These are phyloP conservation scores for Nycticryphes semicollaris DNA, from an alignment of 2,113 vertebrate species.

Conservation along the genomic window DNA sequence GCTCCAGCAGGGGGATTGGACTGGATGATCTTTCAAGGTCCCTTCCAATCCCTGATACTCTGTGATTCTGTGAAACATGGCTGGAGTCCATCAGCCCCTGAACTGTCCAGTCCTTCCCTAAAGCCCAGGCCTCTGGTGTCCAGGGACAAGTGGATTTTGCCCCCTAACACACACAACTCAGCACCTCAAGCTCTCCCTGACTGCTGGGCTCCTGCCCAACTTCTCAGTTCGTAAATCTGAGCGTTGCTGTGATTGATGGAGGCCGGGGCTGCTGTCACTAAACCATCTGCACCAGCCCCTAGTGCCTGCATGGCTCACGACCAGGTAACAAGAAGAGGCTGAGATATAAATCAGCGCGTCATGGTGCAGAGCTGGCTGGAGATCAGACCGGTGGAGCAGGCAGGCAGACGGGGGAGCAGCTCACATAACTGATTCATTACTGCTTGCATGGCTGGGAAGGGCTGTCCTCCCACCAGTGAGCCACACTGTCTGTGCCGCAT, in stretches of 20 bases:
- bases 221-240: neutral
- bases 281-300: neutral
- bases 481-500: accelerated
- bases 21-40: too few relatives aligned
- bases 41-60: too few relatives aligned
- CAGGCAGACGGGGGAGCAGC: neutral
- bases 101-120: neutral
- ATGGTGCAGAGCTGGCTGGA: accelerated
- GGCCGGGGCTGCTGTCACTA: neutral
- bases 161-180: neutral
- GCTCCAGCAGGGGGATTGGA: too few relatives aligned
- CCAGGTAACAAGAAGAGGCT: neutral
- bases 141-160: neutral
- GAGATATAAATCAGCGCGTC: neutral
- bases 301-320: accelerated
- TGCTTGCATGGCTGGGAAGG: neutral
- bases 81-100: neutral
- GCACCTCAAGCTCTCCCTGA: accelerated
- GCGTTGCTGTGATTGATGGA: neutral
- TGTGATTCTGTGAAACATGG: neutral
- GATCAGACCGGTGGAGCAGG: neutral
- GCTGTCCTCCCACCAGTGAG: neutral
- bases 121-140: neutral
- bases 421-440: neutral
- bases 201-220: neutral